Percentiles rank a stretch among this genome's conserved stretches.
phyloP scores from a whole-genome alignment of 2,888 invertebrate genomes.

The Craniophora ligustri region DNA sequence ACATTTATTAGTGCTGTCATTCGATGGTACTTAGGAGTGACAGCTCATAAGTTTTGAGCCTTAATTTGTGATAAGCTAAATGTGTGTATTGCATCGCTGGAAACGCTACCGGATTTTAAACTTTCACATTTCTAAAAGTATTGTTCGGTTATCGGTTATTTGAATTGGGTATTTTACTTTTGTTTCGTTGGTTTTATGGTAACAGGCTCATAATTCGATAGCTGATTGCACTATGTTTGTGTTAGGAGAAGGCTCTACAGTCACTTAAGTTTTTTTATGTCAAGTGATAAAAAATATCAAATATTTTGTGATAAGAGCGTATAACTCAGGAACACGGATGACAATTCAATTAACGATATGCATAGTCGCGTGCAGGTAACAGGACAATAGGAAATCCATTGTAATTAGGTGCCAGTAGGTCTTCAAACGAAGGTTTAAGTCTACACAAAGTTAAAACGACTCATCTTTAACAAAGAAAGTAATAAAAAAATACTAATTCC shows the following conservation, averaged over 20 bases:
- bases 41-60: constrained; percentile 82
- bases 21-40: constrained; percentile 76
- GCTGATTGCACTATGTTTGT: constrained; percentile 48
- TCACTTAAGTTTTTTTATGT: constrained; percentile 21
- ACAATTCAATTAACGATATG: constrained; percentile 34
- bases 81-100: constrained; percentile 71
- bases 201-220: constrained; percentile 39
- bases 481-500: constrained; percentile 15
- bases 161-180: constrained; percentile 51
- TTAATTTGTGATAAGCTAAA: constrained; percentile 86
- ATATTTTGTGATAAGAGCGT: constrained; percentile 19
- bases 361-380: constrained; percentile 25
- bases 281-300: constrained; percentile 23
- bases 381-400: constrained; percentile 25
- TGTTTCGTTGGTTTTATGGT: constrained; percentile 46
- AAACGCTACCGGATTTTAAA: constrained; percentile 78
- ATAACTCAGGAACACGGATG: constrained; percentile 35
- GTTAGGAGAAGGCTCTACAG: constrained; percentile 21
- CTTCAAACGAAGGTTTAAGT: not conserved
- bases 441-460: constrained; percentile 10
- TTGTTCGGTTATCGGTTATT: constrained; percentile 54
- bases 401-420: too few relatives aligned
- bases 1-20: constrained; percentile 86
- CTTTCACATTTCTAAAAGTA: constrained; percentile 75
- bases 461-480: constrained; percentile 28